Evolutionary conservation across 2,113 vertebrate species (phyloP).

Genomic region (Podilymbus podiceps): DNA sequence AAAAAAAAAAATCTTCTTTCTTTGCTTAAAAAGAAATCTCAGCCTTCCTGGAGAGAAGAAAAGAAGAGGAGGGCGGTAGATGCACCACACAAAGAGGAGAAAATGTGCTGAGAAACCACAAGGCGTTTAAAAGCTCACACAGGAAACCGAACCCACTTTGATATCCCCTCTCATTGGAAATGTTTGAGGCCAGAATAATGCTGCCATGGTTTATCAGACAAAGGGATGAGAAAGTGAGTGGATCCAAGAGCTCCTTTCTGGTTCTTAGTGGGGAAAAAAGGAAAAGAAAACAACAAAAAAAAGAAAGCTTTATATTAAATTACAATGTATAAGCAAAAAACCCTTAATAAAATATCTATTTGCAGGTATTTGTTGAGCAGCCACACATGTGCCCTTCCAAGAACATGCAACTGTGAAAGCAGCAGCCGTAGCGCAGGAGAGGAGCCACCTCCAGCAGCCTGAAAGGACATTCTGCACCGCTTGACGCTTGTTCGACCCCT

Average conservation of each 20-base stretch:
- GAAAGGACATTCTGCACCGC: rapidly evolving
- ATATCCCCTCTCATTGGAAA: slow-evolving; percentile 46
- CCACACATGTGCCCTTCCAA: rapidly evolving
- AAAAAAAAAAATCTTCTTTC: neutral
- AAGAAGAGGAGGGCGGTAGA: slow-evolving; percentile 9
- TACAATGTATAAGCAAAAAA: neutral
- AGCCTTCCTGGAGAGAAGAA: slow-evolving; percentile 20
- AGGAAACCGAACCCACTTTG: slow-evolving; percentile 45
- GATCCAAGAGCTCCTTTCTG: neutral
- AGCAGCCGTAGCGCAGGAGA: neutral
- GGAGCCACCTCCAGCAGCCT: neutral
- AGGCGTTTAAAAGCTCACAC: slow-evolving; percentile 34
- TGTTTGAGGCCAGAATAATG: slow-evolving; percentile 17
- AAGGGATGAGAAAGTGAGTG: slow-evolving; percentile 2
- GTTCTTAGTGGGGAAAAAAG: neutral
- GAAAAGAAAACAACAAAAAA: neutral
- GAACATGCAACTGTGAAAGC: neutral
- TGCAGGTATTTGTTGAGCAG: neutral
- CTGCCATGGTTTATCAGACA: slow-evolving; percentile 23
- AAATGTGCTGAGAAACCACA: slow-evolving; percentile 45
- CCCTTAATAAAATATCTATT: neutral
- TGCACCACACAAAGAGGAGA: slow-evolving; percentile 30
- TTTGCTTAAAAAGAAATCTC: slow-evolving; percentile 6
- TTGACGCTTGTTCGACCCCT: rapidly evolving
- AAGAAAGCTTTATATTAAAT: neutral